phyloP scores from a whole-genome alignment of 2,888 invertebrate species.

The Marronus borbonicus region DNA sequence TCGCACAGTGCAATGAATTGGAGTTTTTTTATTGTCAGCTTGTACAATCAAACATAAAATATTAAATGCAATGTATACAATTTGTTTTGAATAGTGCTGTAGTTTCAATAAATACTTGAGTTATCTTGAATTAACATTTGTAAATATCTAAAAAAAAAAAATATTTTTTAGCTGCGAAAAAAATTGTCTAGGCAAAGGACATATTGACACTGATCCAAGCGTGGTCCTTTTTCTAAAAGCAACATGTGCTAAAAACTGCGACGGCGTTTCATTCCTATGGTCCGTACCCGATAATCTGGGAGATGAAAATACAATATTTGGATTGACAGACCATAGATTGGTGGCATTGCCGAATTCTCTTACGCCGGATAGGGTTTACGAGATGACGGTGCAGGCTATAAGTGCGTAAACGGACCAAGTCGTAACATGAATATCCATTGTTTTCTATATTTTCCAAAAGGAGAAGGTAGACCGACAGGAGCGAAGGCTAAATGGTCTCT shows the following conservation, averaged over 20 bases:
- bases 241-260: conserved; percentile 35
- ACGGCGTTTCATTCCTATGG: conserved; percentile 31
- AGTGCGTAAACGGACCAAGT: conserved; percentile 1
- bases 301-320: background rate
- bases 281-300: background rate
- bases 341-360: background rate
- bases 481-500: conserved; percentile 16
- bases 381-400: conserved; percentile 17
- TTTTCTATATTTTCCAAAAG: conserved; percentile 9
- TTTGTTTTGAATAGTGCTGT: too few relatives aligned
- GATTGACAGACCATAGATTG: conserved; percentile 7
- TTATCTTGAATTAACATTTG: too few relatives aligned
- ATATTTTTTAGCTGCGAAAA: conserved; percentile 32
- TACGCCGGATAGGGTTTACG: conserved; percentile 2
- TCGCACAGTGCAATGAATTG: too few relatives aligned
- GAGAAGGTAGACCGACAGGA: background rate
- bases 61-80: too few relatives aligned
- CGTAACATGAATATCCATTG: background rate
- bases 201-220: conserved; percentile 4
- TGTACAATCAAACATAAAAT: too few relatives aligned
- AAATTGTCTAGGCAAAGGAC: conserved; percentile 42
- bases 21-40: too few relatives aligned
- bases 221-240: conserved; percentile 27
- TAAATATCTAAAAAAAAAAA: background rate
- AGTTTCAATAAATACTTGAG: too few relatives aligned